These are phyloP conservation scores for Cydia splendana DNA, from an alignment of 1,140 invertebrate genomes.

Conservation along the genomic window DNA sequence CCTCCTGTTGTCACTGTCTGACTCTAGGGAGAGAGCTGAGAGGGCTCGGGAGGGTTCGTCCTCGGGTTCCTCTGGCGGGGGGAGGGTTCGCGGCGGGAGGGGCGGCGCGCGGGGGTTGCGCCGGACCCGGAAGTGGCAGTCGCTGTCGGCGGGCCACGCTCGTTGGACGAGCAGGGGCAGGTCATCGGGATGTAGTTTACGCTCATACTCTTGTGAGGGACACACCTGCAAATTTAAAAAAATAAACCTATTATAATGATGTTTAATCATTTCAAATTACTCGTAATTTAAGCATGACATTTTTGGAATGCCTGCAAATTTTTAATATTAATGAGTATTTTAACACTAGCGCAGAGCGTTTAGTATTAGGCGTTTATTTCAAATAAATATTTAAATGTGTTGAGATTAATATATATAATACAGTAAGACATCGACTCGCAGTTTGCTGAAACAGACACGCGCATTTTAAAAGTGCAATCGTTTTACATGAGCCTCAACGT, in stretches of 20 bases:
- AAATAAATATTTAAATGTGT: neutral
- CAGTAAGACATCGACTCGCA: no score
- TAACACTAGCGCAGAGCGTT: neutral
- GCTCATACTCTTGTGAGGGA: slow-evolving; percentile 87
- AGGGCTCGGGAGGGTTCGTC: slow-evolving; percentile 68
- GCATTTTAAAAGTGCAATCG: no score
- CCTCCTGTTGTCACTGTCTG: slow-evolving; percentile 61
- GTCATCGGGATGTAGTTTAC: slow-evolving; percentile 92
- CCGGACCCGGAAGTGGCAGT: slow-evolving; percentile 88
- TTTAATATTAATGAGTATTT: neutral
- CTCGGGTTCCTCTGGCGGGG: slow-evolving; percentile 44
- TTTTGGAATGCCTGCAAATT: neutral
- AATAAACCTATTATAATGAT: neutral
- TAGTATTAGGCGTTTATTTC: neutral
- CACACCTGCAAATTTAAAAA: slow-evolving; percentile 77
- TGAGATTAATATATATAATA: no score
- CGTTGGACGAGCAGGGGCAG: slow-evolving; percentile 91
- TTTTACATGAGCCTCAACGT: no score
- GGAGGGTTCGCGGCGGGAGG: slow-evolving; percentile 75
- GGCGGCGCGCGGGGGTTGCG: slow-evolving; percentile 88
- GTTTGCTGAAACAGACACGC: no score
- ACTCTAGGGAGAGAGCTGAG: slow-evolving; percentile 71
- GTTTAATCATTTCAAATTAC: neutral
- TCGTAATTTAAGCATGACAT: neutral
- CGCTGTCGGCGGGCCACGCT: slow-evolving; percentile 83